Conservation (phyloP, 53 echinoderm and acorn worm genomes). For the Hippasteria phrygiana region DNA sequence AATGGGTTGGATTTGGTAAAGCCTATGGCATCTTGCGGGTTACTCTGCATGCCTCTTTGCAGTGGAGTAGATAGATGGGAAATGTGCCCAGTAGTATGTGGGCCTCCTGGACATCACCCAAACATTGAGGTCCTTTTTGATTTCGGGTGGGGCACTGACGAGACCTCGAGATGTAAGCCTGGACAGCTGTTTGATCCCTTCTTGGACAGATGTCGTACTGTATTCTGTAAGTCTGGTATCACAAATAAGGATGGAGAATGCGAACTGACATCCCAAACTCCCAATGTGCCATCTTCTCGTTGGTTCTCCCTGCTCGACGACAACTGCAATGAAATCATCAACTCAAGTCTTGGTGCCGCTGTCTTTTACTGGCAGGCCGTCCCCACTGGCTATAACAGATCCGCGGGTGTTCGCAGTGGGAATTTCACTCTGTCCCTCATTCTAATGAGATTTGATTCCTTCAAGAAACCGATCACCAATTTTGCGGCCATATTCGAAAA, state of each 20-base stretch:
- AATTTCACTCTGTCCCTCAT: not conserved
- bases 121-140: constrained; percentile 39
- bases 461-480: no score
- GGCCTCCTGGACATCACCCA: not conserved
- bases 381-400: not conserved
- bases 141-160: constrained; percentile 31
- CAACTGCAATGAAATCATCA: not conserved
- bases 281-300: not conserved
- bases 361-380: not conserved
- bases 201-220: constrained; percentile 16
- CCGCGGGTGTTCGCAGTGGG: not conserved
- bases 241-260: not conserved
- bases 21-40: not conserved
- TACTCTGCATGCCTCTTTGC: no score
- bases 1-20: not conserved
- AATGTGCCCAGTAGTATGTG: not conserved
- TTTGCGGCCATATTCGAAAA: not conserved
- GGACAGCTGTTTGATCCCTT: constrained; percentile 62
- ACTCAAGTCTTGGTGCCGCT: not conserved
- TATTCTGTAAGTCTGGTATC: not conserved
- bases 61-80: not conserved
- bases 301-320: not conserved
- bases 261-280: not conserved
- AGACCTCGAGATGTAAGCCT: not conserved
- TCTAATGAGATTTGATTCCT: not conserved